Percentiles rank a stretch among this genome's conserved stretches.
Conservation (phyloP, 2,113 vertebrate genomes). For the Pandion haliaetus region DNA sequence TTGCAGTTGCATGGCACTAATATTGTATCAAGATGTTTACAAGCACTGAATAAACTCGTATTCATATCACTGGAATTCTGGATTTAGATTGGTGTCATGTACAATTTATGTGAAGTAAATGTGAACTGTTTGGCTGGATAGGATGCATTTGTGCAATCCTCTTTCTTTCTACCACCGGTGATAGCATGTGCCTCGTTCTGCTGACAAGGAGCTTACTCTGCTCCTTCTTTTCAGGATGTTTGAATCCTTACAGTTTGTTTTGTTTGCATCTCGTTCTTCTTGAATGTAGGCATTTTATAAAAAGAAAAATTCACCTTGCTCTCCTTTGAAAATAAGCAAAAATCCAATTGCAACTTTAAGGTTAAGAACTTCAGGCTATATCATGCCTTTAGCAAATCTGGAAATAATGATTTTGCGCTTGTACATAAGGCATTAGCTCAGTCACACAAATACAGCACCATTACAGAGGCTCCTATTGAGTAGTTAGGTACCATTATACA, state of each 20-base stretch:
- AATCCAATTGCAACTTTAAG: not conserved
- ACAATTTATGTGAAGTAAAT: not conserved
- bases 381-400: not conserved
- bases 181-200: not conserved
- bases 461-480: not conserved
- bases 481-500: not conserved
- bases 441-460: not conserved
- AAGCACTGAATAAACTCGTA: slow-evolving; percentile 31
- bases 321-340: not conserved
- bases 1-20: not conserved
- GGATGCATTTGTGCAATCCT: not conserved
- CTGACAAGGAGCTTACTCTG: not conserved
- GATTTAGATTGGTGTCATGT: not conserved
- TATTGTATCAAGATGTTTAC: slow-evolving; percentile 31
- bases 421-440: not conserved
- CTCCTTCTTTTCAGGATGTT: not conserved
- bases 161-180: not conserved
- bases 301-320: not conserved
- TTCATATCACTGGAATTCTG: not conserved
- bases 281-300: not conserved
- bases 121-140: not conserved
- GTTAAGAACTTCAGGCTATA: not conserved
- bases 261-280: not conserved
- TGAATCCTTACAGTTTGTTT: not conserved
- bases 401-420: not conserved